Evolutionary conservation across 2,113 vertebrate genomes (phyloP).

Genomic region (Orthonyx spaldingii): DNA sequence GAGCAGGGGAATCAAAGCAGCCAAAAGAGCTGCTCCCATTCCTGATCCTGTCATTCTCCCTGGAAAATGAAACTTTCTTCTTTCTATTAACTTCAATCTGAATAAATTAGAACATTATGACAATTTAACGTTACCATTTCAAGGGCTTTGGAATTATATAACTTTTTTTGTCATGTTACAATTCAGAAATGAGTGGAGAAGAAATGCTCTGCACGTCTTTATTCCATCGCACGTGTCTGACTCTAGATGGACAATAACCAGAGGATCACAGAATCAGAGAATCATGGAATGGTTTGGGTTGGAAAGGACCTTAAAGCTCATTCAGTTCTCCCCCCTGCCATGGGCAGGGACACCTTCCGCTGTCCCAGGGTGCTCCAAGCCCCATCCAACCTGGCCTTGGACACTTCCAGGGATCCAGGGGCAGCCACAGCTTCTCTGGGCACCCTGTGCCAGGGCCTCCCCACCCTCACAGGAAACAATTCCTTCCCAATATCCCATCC

Average conservation of each 20-base stretch:
- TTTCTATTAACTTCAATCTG: neutral
- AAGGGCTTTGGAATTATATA: neutral
- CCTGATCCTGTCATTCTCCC: neutral
- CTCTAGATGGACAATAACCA: neutral
- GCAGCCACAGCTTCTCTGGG: neutral
- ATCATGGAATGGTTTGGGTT: neutral
- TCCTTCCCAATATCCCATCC: neutral
- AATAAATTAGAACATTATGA: neutral
- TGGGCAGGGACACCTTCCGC: neutral
- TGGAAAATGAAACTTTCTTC: neutral
- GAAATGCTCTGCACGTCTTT: neutral
- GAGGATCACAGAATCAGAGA: neutral
- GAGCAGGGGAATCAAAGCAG: neutral
- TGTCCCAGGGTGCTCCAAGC: rapidly evolving
- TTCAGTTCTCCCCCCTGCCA: rapidly evolving
- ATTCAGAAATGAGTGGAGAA: neutral
- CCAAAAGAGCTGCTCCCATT: neutral
- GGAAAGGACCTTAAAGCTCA: rapidly evolving
- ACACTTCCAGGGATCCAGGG: neutral
- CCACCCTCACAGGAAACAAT: rapidly evolving
- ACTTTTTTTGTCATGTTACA: neutral
- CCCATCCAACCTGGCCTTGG: rapidly evolving
- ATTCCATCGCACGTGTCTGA: neutral
- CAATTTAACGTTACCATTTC: neutral
- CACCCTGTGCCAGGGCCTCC: rapidly evolving